Evolutionary conservation across 1,140 invertebrate genomes (phyloP).

Genomic region (Philopotamus ludificatus): DNA sequence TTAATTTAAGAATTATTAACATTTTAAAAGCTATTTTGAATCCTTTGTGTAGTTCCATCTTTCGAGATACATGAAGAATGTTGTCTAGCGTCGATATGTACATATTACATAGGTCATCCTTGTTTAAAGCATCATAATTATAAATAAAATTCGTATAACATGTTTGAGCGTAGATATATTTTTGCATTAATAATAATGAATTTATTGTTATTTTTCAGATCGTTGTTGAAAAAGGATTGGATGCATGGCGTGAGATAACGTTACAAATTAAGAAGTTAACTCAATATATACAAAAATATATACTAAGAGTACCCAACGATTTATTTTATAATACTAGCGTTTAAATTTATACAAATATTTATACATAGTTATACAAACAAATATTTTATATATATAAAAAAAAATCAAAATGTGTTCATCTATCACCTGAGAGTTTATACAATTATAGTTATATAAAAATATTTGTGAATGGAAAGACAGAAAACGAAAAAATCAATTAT

Average conservation of each 20-base stretch:
- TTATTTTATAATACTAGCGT: constrained; percentile 29
- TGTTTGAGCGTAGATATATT: no score
- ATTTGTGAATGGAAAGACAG: no score
- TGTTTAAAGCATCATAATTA: no score
- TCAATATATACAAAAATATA: constrained; percentile 5
- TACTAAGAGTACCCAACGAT: constrained; percentile 28
- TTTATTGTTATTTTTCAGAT: constrained; percentile 46
- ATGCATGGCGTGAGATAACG: constrained; percentile 54
- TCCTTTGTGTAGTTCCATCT: no score
- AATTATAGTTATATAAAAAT: no score
- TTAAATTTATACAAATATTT: constrained; percentile 35
- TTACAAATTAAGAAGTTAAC: constrained; percentile 40
- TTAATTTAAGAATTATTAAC: no score
- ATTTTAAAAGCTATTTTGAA: no score
- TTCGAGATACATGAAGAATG: no score
- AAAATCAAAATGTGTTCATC: constrained; percentile 39
- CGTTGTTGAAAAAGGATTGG: constrained; percentile 53
- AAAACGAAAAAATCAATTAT: no score
- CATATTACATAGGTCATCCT: no score
- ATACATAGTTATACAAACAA: constrained; percentile 11
- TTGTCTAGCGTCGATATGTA: no score
- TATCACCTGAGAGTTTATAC: constrained; percentile 37
- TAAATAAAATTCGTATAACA: no score
- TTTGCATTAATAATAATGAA: background rate
- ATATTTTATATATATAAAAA: constrained; percentile 6